Evolutionary conservation across 2,888 invertebrate genomes (phyloP), one percentile per base, ranked within the genome.

Genomic region (Neoaliturus tenellus): DNA sequence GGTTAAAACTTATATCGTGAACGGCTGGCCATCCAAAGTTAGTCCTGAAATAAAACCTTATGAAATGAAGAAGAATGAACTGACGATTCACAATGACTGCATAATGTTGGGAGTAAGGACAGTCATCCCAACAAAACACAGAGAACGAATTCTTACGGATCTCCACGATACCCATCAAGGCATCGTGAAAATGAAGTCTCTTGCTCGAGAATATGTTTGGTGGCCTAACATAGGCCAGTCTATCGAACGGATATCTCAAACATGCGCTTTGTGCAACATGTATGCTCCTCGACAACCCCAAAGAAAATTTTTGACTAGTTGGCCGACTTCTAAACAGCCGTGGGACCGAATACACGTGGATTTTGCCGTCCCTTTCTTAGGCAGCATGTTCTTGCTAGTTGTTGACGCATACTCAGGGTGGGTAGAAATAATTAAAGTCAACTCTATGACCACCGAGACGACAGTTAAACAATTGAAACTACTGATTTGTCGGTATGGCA

Each of bases 31-130:
- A 71, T n/a, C 3, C 20, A 41, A n/a, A 12, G 17, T 23, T 41
- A 23, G 41, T 1, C 39, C 35, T 39, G 41, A 41, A 17, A 28
- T 35, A 1, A 71, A 80, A 80, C 17, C 62, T 0, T 80, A 58
- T 17, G 33, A 10, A 80, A 1, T 25, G 8, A 44, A 58, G 33
- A 35, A 80, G 23, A 33, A 48, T 20, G 58, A 80, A 20, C 20
- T 81, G 20, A 39, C 81, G 0, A 17, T 35, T n/a, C 25, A 58
- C 8, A 31, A 58, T 6, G 62, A 35, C 0, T 81, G 62, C 35
- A 62, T 81, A 8, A 81, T 62, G 33, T 81, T 58, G 81, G 81
- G 81, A n/a, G 35, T 58, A 35, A 31, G 81, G 39, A 55, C 23
- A n/a, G 81, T 81, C 17, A 81, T 81, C 39, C 35, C 58, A n/a